A percentile compares a stretch with the other conserved stretches of the same genome.
These are phyloP conservation scores for Deladenus siricidicola DNA, from an alignment of 2,888 invertebrate genomes.

Conservation along the genomic window DNA sequence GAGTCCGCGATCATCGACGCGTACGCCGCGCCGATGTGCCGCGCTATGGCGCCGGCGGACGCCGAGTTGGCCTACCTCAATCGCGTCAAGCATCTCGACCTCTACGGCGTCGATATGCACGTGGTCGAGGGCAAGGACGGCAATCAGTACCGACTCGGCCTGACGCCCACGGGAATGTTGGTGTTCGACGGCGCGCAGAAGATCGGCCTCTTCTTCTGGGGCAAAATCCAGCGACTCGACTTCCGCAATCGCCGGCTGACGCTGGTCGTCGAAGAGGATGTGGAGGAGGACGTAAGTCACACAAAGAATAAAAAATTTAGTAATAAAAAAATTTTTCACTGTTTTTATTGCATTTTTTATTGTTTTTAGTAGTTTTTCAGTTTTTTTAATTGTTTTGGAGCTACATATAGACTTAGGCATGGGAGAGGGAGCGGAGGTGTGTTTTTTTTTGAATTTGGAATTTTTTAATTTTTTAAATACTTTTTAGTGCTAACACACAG, in stretches of 20 bases:
- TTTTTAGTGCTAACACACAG: background rate
- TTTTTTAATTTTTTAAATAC: background rate
- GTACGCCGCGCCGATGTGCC: slow-evolving; percentile 61
- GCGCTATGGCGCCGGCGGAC: slow-evolving; percentile 82
- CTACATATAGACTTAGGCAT: no score
- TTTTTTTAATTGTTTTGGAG: no score
- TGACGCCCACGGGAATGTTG: slow-evolving; percentile 94
- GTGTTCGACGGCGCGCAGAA: slow-evolving; percentile 93
- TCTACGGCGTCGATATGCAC: slow-evolving; percentile 91
- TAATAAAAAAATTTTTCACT: no score
- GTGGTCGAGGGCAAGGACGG: slow-evolving; percentile 74
- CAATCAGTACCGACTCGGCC: slow-evolving; percentile 85
- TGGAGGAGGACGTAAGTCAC: slow-evolving; percentile 65
- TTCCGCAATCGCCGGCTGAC: slow-evolving; percentile 96
- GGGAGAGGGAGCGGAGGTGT: no score
- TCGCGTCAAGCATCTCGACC: slow-evolving; percentile 82
- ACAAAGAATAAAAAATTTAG: no score
- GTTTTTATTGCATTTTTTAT: no score
- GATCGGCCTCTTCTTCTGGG: slow-evolving; percentile 96
- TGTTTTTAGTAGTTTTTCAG: no score
- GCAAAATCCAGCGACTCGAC: slow-evolving; percentile 91
- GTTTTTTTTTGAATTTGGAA: no score
- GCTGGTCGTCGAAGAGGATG: slow-evolving; percentile 93
- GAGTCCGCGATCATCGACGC: slow-evolving; percentile 87
- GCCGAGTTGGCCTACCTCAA: slow-evolving; percentile 89